Evolutionary conservation across 23 tunicate genomes (phyloP), one percentile per base, ranked within the genome.

Genomic region (Styela clava): DNA sequence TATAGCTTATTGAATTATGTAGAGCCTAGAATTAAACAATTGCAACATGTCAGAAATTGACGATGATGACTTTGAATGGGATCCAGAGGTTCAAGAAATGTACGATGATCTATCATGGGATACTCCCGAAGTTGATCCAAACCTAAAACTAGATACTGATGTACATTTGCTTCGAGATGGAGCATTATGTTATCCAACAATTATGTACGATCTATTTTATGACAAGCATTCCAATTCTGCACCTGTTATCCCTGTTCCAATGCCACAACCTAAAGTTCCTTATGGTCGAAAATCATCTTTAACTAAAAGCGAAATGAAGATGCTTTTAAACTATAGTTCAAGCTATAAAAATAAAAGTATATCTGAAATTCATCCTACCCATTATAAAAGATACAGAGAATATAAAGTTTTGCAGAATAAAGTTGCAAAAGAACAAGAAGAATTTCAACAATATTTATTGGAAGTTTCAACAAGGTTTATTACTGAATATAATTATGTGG

Each of bases 401-500:
- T 71, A 2, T 22, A 71, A 71, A 32, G 34, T 34, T 7, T 3
- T 71, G 5, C 77, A 71, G 77, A 5, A 2, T 18, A 71, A 71
- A 71, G 35, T 71, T 21, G 24, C 34, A 35, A 30, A 21, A 71
- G 77, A 71, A 16, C 77, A 71, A 30, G 77, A 71, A 21, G 77
- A 18, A 3, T 71, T 19, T 34, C 77, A 71, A 30, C 32, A 34
- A 32, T 71, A 28, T 71, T 32, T 71, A 34, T 28, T 71, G 35
- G 77, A 30, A 12, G 2, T 29, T 33, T 26, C 77, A 18, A 28
- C 34, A 18, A 71, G 5, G 23, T 29, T 71, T 30, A 35, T 85
- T 32, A 2, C 64, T 3, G 28, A 65, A 29, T 85, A 85, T 31
- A 63, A 85, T 78, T 16, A 67, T 21, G 83, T 85, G 19, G 31